Evolutionary conservation across 2,113 vertebrate genomes (phyloP).

Genomic region (Chionodraco myersi): DNA sequence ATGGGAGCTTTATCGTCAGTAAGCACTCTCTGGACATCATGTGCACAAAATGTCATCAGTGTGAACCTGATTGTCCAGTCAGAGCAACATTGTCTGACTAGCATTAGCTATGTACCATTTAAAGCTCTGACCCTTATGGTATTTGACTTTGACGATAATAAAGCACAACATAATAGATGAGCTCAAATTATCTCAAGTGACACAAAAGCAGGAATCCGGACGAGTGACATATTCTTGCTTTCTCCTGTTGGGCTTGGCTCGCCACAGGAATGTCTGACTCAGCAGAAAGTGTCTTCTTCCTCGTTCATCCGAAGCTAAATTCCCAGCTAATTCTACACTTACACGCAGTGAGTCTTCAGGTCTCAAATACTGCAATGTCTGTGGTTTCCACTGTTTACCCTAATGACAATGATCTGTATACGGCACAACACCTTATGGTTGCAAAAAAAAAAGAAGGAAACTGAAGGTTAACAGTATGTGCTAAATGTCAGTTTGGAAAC

Average conservation of each 20-base stretch:
- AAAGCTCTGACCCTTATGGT: constrained; percentile 25
- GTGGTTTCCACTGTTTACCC: constrained; percentile 31
- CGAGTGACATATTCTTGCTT: constrained; percentile 51
- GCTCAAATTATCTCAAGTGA: constrained; percentile 14
- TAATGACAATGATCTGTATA: constrained; percentile 18
- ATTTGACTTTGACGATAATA: constrained; percentile 26
- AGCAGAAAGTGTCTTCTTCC: constrained; percentile 22
- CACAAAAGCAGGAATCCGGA: constrained; percentile 59
- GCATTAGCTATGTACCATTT: not conserved
- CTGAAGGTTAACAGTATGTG: not conserved
- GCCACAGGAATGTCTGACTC: constrained; percentile 27
- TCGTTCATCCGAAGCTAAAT: not conserved
- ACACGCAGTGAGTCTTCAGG: not conserved
- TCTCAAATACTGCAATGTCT: not conserved
- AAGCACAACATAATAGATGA: constrained; percentile 6
- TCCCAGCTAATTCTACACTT: constrained; percentile 7
- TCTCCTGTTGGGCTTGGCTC: constrained; percentile 37
- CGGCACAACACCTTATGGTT: not conserved
- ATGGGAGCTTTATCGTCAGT: not conserved
- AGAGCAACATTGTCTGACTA: not conserved
- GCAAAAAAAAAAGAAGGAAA: not conserved
- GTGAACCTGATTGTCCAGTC: constrained; percentile 45
- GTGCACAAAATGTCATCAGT: no score
- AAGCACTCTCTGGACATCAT: not conserved
- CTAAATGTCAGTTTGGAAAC: not conserved